phyloP scores from a whole-genome alignment of 2,797 vertebrate species.

The Ficedula albicollis region DNA sequence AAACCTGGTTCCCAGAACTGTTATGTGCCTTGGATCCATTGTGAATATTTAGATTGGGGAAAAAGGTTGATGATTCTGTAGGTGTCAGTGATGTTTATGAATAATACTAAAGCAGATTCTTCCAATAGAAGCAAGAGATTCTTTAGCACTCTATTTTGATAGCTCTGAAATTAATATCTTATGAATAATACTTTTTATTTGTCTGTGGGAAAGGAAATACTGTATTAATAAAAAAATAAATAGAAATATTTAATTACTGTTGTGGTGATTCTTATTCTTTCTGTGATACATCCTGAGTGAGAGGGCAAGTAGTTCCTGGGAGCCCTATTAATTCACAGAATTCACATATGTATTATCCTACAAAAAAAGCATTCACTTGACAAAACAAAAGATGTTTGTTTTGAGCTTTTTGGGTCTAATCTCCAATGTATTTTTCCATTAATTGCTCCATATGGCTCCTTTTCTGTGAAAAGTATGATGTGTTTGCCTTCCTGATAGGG shows the following conservation, averaged over 20 bases:
- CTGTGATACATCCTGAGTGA: neutral
- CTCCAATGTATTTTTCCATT: neutral
- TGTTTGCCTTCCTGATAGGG: neutral
- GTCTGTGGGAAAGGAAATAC: slow-evolving; percentile 5
- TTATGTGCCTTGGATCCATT: slow-evolving; percentile 12
- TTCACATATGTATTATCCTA: neutral
- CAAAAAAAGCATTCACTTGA: neutral
- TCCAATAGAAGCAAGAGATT: slow-evolving; percentile 13
- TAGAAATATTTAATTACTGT: neutral
- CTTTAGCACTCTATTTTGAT: slow-evolving; percentile 1
- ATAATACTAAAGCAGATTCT: slow-evolving; percentile 3
- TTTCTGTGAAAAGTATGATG: neutral
- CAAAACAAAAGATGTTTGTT: neutral
- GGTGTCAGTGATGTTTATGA: slow-evolving; percentile 28
- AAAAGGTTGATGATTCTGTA: slow-evolving; percentile 25
- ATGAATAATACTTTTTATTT: slow-evolving; percentile 31
- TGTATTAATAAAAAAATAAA: slow-evolving; percentile 35
- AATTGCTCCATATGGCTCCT: neutral
- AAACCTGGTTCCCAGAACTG: neutral
- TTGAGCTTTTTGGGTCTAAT: neutral
- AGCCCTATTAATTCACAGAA: neutral
- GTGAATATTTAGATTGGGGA: neutral
- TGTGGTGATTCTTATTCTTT: neutral
- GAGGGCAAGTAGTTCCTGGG: neutral
- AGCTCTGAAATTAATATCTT: neutral